Base-by-base conservation (phyloP, 2,888 invertebrate species). In the Caenorhabditis japonica region DNA sequence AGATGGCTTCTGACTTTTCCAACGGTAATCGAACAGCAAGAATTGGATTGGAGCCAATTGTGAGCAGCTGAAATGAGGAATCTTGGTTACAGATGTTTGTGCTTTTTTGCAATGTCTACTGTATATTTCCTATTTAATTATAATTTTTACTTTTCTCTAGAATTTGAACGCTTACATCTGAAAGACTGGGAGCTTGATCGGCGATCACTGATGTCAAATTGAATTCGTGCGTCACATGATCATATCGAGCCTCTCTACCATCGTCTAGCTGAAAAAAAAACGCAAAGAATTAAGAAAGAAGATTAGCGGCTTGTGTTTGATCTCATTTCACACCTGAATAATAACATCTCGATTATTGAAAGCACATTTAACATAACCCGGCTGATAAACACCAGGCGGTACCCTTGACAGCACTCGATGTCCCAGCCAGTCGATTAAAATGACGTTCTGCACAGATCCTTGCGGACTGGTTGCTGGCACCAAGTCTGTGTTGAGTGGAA, bases 371-470 rank as follows among this genome's bases (percentile, higher is more conserved):
- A 83, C 64, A 44, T 33, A 61, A 41, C 82, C 83, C 56, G 79
- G 69, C 13, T 58, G 69, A 64, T 75, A 83, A 33, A 61, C 52
- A 41, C 71, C 73, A 36, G 75, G 61, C 36, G 82, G 76, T 36
- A 76, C 70, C 46, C 77, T 62, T 55, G 78, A 81, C 60, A 82
- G 62, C n/a, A 83, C 79, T 10, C 83, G 76, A 39, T 75, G 38
- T 7, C 78, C 80, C 19, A 72, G 39, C 83, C 83, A 83, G 27
- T 83, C 83, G 43, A 46, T n/a, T 46, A 83, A 17, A 21, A 12
- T n/a, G 17, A 56, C 49, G 4, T 10, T 1, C 15, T 36, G 51
- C 3, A 19, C 25, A 1, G 49, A 7, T 13, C 21, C 19, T 12
- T 23, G 58, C 15, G 52, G 12, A 30, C 15, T 21, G n/a, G 59